Evolutionary conservation across 2,888 invertebrate species (phyloP), one percentile per base, ranked within the genome.

Genomic region (Volucella zonaria): DNA sequence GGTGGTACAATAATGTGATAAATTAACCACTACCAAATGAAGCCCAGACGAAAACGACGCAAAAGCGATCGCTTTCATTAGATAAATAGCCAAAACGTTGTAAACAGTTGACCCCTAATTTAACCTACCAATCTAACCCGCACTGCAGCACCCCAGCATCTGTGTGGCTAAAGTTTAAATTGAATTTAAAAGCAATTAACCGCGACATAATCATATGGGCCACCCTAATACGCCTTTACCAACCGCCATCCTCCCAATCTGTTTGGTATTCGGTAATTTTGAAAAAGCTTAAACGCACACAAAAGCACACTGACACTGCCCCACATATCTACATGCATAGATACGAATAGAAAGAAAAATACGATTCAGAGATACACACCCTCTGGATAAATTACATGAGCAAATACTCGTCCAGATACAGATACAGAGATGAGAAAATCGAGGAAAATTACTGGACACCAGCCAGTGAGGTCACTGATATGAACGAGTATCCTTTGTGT

Each of bases 121-220:
- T 6, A 31, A 31, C 0, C 31, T 31, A 6, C 6, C 31, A 31
- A 6, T 6, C 6, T 31, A 31, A 6, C 31, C 6, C 31, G 4
- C 31, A 31, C 40, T 2, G 0, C 38, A 11, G 14, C 12, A 9
- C 23, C 38, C 14, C 58, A 18, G 10, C 49, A 51, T 18, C 23
- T 15, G 42, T 42, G 47, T 61, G 18, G 43, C 18, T 42, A 42
- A 8, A 38, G 31, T 52, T 45, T 10, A 31, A 68, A 68, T 68
- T 68, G 80, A 75, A 68, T 80, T 68, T 51, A 68, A 75, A 68
- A 75, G 43, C 51, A 80, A 68, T 75, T 68, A 75, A 75, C 56
- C 52, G 23, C 43, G 31, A 8, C 15, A 62, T 75, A 71, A 78
- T 71, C 71, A 66, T 58, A 70, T 47, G 51, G 70, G 43, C 62